Base-by-base conservation (phyloP, 2,113 vertebrate species). In the Hippocampus zosterae region DNA sequence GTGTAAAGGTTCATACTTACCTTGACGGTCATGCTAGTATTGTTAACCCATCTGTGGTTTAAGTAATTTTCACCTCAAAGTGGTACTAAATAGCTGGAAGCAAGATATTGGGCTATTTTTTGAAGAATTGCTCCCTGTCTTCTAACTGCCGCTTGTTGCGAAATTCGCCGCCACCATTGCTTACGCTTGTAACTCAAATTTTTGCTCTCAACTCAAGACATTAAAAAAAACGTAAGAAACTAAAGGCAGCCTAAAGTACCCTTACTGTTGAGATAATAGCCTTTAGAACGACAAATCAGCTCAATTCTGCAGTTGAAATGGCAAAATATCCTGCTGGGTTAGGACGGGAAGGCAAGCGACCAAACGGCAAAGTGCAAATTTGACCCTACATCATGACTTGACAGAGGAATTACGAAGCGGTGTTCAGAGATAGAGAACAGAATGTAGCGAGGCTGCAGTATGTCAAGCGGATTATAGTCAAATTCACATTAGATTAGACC, bases 401-500 rank as follows among this genome's bases (percentile, higher is more conserved):
- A 70, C 57, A 70, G 68, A 52, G 25, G 75, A 76, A 87, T 84
- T 83, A 88, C 44, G 7, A 55, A 71, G 52, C 23, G 37, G 50
- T 48, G 65, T 76, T 71, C 13, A 0, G 37, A 67, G 56, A 67
- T 65, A 65, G 75, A 56, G 72, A 79, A 77, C 74, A 81, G 60
- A 75, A 73, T 80, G 74, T 75, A 68, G 60, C 42, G 63, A 66
- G 74, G 63, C 71, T 37, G 67, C 68, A 81, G 53, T 78, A 75
- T 78, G 76, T 76, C 55, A 76, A 70, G 75, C 81, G 74, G 70
- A 84, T 83, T 83, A 78, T 33, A 65, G 53, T 74, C 62, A 79
- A 74, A 76, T 77, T 84, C 74, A 81, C 69, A 86, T 83, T 59
- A 79, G 74, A 83, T 77, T 71, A 76, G 46, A n/a, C 65, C 66